Conservation (phyloP, 2,113 vertebrate species). For the Bombycilla garrulus region DNA sequence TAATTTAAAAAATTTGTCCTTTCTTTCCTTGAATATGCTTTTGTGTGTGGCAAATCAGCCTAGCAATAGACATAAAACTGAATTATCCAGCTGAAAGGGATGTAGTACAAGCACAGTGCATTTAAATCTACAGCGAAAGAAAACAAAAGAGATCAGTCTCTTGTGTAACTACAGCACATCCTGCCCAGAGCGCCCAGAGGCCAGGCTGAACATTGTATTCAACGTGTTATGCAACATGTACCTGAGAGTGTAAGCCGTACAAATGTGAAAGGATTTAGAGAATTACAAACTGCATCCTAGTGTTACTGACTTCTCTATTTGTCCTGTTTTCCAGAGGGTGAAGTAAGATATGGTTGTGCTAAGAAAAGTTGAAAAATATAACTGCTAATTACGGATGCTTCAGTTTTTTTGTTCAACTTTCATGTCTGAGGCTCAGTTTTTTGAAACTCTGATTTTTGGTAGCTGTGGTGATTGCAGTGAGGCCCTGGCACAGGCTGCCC, state of each 20-base stretch:
- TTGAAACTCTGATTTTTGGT: not conserved
- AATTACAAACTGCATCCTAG: not conserved
- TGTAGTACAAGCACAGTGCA: not conserved
- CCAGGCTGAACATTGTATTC: not conserved
- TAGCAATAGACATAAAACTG: not conserved
- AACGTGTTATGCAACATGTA: fast-evolving
- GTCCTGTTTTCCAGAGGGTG: not conserved
- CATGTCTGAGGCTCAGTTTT: not conserved
- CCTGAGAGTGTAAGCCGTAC: not conserved
- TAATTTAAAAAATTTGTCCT: not conserved
- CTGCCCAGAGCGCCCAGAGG: not conserved
- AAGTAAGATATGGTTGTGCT: not conserved
- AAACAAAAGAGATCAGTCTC: not conserved
- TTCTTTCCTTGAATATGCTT: not conserved
- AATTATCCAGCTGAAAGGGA: not conserved
- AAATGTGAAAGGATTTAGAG: not conserved
- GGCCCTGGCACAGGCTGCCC: not conserved
- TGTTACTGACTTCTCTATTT: not conserved
- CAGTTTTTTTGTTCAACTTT: not conserved
- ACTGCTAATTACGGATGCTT: not conserved
- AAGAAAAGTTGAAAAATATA: not conserved
- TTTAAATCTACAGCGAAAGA: not conserved
- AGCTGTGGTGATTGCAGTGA: not conserved
- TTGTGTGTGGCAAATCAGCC: not conserved
- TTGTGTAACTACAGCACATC: not conserved